Evolutionary conservation across 2,888 invertebrate species (phyloP), one percentile per base, ranked within the genome.

Genomic region (Cryptocephalus primarius): DNA sequence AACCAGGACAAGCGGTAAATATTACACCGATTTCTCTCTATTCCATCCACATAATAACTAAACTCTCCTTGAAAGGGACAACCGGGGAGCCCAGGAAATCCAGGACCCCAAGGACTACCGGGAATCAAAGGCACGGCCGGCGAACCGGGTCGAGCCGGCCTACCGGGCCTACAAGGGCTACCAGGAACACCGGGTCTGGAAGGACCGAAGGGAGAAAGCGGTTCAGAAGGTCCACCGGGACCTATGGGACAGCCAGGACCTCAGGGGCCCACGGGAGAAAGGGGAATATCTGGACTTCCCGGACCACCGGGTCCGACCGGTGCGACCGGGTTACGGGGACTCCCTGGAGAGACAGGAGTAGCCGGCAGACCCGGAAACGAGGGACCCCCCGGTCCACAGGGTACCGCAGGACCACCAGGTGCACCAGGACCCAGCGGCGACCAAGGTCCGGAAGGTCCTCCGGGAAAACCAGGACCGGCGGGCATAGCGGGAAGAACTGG

Each of bases 151-250:
- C 72, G 83, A 52, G 72, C 80, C 1, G 88, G 87, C 8, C 68
- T 74, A 36, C 71, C 79, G 1, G 86, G 88, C 0, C 74, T 76
- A 1, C 75, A 79, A 47, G 89, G 90, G 3, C 71, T 78, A 13
- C 80, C 83, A 32, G 89, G 90, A 12, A 70, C 78, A 2, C 77
- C 78, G 10, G 90, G 89, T 33, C 62, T 72, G 4, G 85, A 87
- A 60, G 88, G 88, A 40, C 69, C 74, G 14, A 88, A 86, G 67
- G 90, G 88, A 9, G 86, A 87, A 60, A 72, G 78, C 40, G 85
- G 86, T 10, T 75, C 75, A 32, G 80, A 80, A 60, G 83, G 88
- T 6, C 76, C 80, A 43, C 60, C 78, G 40, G 91, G 92, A 10
- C 77, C 77, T 1, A 71, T 77, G 42, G 89, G 88, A 8, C 77